A percentile compares a stretch with the other conserved stretches of the same genome.
Evolutionary conservation across 2,797 vertebrate genomes (phyloP).

Genomic region (Sebastes matsubarae): DNA sequence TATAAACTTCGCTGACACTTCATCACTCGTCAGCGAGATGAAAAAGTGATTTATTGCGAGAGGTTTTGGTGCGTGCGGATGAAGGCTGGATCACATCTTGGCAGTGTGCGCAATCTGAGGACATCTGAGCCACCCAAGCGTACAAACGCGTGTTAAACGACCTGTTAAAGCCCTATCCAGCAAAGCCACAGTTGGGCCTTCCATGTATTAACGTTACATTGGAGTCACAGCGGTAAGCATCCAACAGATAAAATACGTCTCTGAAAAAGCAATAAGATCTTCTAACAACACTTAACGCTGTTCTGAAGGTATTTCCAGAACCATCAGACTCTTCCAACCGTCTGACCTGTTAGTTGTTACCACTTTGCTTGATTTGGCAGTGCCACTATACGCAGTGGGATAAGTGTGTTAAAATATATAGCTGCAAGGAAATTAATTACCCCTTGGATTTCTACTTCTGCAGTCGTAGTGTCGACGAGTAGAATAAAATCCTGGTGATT

Average conservation of each 20-base stretch:
- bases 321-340: neutral
- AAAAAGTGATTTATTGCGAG: neutral
- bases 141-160: neutral
- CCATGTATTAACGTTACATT: neutral
- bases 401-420: conserved; percentile 44
- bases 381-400: conserved; percentile 32
- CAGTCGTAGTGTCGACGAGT: conserved; percentile 19
- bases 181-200: neutral
- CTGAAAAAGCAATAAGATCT: neutral
- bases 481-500: conserved; percentile 57
- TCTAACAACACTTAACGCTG: neutral
- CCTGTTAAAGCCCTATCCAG: neutral
- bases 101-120: neutral
- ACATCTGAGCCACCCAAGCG: neutral
- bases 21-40: neutral
- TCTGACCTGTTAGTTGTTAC: conserved; percentile 22
- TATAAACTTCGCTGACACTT: neutral
- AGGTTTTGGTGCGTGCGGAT: neutral
- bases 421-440: conserved; percentile 47
- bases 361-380: conserved; percentile 60
- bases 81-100: neutral
- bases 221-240: neutral
- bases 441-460: conserved; percentile 27
- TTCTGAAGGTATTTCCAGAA: neutral
- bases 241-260: neutral